Percentiles rank a stretch among this genome's conserved stretches.
phyloP scores from a whole-genome alignment of 2,888 invertebrate species.

The Leptarthrus brevirostris region DNA sequence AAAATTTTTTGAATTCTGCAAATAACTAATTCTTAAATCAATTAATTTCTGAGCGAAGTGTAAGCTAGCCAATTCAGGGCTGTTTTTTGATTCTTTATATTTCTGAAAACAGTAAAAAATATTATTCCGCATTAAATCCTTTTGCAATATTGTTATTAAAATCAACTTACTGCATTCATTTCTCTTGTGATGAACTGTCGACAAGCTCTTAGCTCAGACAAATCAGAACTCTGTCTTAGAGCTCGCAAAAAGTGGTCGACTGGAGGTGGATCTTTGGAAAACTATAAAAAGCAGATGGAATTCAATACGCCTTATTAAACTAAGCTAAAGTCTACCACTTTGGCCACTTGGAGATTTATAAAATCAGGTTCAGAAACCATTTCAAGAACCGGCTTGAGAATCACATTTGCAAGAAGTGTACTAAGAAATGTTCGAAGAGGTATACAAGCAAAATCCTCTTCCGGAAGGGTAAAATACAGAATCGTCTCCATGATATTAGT shows the following conservation, averaged over 20 bases:
- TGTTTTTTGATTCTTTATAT: constrained; percentile 53
- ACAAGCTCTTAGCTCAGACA: constrained; percentile 56
- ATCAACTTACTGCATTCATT: constrained; percentile 55
- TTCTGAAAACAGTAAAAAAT: too few species aligned
- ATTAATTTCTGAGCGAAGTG: constrained; percentile 57
- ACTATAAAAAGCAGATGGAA: constrained; percentile 43
- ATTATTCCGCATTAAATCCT: background rate
- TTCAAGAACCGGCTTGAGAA: constrained; percentile 55
- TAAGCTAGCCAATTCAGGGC: constrained; percentile 56
- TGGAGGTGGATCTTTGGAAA: constrained; percentile 56
- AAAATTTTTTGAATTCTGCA: constrained; percentile 54
- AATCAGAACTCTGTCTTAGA: constrained; percentile 55
- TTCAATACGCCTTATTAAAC: background rate
- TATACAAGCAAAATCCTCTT: constrained; percentile 57
- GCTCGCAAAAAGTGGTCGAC: constrained; percentile 56
- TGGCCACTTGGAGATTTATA: constrained; percentile 57
- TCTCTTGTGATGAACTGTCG: constrained; percentile 57
- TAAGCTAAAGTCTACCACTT: constrained; percentile 48
- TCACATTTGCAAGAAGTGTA: constrained; percentile 56
- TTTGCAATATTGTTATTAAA: background rate
- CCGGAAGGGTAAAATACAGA: constrained; percentile 56
- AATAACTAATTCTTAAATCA: constrained; percentile 55
- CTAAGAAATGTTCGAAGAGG: constrained; percentile 56
- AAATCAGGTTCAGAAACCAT: constrained; percentile 57
- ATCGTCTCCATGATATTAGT: constrained; percentile 56